These are phyloP conservation scores for Adelphocoris suturalis DNA, from an alignment of 2,888 invertebrate species.

Conservation along the genomic window DNA sequence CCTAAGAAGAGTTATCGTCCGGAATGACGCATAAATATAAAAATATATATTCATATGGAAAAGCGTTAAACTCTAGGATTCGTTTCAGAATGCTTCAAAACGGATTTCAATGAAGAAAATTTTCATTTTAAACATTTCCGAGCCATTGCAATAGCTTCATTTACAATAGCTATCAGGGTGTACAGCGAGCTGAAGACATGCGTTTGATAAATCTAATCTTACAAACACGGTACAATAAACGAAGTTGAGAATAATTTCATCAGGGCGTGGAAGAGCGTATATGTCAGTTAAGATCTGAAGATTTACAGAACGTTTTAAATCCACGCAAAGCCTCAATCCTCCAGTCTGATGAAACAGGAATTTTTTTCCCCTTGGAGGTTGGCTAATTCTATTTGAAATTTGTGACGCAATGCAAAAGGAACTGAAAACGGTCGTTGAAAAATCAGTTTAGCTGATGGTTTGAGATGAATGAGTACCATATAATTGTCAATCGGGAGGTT, in stretches of 20 bases:
- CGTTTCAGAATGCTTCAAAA: no score
- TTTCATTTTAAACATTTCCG: no score
- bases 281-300: neutral
- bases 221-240: neutral
- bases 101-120: no score
- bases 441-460: neutral
- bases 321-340: neutral
- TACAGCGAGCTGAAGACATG: slow-evolving; percentile 76
- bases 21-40: no score
- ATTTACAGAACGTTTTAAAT: neutral
- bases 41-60: no score
- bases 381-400: neutral
- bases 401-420: neutral
- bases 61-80: no score
- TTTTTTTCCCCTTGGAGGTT: neutral
- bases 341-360: neutral
- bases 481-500: neutral
- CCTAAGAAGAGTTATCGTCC: no score
- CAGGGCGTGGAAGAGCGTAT: neutral
- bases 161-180: slow-evolving; percentile 74
- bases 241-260: neutral
- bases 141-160: no score
- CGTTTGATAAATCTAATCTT: neutral
- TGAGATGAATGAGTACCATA: neutral
- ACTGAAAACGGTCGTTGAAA: neutral